Evolutionary conservation across 2,113 vertebrate genomes (phyloP).

Genomic region (Anarrhichthys ocellatus): DNA sequence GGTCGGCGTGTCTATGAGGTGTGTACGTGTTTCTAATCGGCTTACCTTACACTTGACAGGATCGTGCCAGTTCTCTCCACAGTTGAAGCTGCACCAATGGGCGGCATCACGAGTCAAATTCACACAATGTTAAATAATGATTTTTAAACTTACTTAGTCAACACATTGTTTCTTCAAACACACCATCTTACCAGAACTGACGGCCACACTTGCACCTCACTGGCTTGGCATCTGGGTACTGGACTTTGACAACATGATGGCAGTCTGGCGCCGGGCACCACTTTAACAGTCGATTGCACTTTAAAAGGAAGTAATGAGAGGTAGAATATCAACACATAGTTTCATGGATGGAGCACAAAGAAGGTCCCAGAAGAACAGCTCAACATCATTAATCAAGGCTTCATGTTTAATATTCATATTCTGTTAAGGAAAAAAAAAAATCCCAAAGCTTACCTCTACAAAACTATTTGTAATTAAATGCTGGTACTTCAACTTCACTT

Average conservation of each 20-base stretch:
- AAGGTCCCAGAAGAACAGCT: background rate
- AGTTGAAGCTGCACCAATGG: constrained; percentile 92
- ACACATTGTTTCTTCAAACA: background rate
- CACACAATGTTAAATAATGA: background rate
- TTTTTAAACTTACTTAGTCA: background rate
- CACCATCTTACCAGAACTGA: constrained; percentile 93
- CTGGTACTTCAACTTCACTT: constrained; percentile 99
- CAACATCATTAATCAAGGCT: constrained; percentile 9
- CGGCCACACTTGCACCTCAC: constrained; percentile 99
- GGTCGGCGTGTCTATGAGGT: background rate
- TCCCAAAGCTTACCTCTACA: constrained; percentile 94
- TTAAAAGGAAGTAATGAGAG: constrained; percentile 63
- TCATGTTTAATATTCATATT: background rate
- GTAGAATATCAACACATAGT: background rate
- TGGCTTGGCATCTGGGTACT: constrained; percentile 98
- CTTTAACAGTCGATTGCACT: constrained; percentile 99
- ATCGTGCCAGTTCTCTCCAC: constrained; percentile 99
- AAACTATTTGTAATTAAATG: constrained; percentile 99
- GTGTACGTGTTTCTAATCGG: background rate
- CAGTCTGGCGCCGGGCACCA: constrained; percentile 99
- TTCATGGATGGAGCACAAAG: background rate
- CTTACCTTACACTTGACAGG: constrained; percentile 99
- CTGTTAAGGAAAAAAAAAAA: constrained; percentile 12
- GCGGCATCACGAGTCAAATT: constrained; percentile 23
- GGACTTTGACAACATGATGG: constrained; percentile 99